Evolutionary conservation across 2,888 invertebrate species (phyloP), one percentile per base, ranked within the genome.

Genomic region (Lycia hirtaria): DNA sequence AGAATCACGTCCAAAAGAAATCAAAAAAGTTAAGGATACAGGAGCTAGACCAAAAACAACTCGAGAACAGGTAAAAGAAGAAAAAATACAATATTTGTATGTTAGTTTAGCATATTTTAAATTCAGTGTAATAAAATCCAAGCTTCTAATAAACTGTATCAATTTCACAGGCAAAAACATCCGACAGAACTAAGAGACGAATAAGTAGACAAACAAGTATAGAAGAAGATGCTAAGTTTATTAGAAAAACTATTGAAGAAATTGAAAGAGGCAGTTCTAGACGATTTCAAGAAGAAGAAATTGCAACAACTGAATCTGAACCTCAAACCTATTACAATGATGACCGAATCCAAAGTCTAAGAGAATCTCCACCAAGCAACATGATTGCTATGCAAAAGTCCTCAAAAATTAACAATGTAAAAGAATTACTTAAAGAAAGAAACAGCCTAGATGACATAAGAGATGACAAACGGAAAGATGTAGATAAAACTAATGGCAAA

Each of bases 221-320:
- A 61, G 92, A 92, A 76, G 91, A 91, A 76, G 92, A 92, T 54
- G 92, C 92, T 0, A 81, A 83, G 63, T 88, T 90, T 57, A 92
- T 91, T 10, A 82, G 90, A 67, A 85, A 89, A 78, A 85, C 92
- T 3, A 92, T 92, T 59, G 88, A 90, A 80, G 91, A 91, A 83
- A 87, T 92, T 64, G 91, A 89, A 78, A 81, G 90, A 72, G 86
- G 83, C 7, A 86, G 88, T 64, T 83, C 87, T 20, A 79, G 72
- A 54, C 81, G 86, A 24, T 85, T 82, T 30, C 86, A 73, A 65
- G 80, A 80, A 54, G 73, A 77, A 17, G 72, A 73, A 51, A 74
- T 73, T 19, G 60, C 64, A 32, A 57, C 65, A 12, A 67, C 68
- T 41, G 76, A 73, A 54, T 65, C 62, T 43, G 72, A 71, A 49